Percentiles rank a stretch among this genome's conserved stretches.
These are phyloP conservation scores for Cistogaster globosa DNA, from an alignment of 2,888 invertebrate species.

Conservation along the genomic window DNA sequence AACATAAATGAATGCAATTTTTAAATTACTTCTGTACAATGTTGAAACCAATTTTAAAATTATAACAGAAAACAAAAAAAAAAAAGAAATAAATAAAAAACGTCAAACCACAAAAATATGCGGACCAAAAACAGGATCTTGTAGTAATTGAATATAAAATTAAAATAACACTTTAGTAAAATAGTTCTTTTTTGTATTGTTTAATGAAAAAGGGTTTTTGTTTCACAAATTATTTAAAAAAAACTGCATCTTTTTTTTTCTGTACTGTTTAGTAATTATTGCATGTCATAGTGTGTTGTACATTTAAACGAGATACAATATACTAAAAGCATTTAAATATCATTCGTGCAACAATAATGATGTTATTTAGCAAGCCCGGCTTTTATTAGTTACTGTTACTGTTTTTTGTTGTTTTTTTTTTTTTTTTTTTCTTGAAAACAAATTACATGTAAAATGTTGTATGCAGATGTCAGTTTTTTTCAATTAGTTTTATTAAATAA, in stretches of 20 bases:
- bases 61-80: background rate
- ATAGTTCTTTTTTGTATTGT: background rate
- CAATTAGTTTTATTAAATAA: conserved; percentile 36
- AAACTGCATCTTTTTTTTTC: conserved; percentile 13
- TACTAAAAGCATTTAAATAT: background rate
- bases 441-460: conserved; percentile 47
- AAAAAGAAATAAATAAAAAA: no score
- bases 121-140: conserved; percentile 4
- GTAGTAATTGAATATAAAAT: conserved; percentile 35
- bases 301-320: no score
- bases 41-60: background rate
- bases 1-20: no score
- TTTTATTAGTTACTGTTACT: conserved; percentile 20
- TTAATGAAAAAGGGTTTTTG: conserved; percentile 2
- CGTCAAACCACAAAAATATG: conserved; percentile 18
- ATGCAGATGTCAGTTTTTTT: conserved; percentile 44
- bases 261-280: background rate
- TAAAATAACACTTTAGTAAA: conserved; percentile 33
- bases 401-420: background rate
- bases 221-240: conserved; percentile 8
- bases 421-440: background rate
- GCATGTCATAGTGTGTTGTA: conserved; percentile 12
- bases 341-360: conserved; percentile 45
- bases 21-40: background rate
- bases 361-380: conserved; percentile 52